Evolutionary conservation across 2,113 vertebrate genomes (phyloP).

Genomic region (Erythrocercus mccallii): DNA sequence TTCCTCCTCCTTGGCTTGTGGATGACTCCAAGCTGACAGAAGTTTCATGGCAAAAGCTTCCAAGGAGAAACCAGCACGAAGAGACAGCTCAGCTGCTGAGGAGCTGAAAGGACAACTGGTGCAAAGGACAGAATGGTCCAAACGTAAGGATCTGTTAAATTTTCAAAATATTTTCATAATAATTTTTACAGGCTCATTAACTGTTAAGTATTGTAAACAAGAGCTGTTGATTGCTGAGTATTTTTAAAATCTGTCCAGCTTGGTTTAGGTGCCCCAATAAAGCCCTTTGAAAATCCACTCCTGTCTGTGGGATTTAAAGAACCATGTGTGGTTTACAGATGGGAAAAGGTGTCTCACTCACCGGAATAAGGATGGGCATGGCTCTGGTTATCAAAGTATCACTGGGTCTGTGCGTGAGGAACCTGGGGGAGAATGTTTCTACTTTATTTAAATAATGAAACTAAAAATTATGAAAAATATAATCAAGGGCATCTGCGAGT

Average conservation of each 20-base stretch:
- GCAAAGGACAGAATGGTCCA: neutral
- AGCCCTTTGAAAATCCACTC: neutral
- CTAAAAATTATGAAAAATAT: neutral
- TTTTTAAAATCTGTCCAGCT: neutral
- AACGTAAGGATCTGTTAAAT: neutral
- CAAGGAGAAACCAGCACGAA: neutral
- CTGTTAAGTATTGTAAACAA: neutral
- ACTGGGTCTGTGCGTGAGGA: neutral
- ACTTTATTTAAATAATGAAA: neutral
- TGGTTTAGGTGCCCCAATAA: neutral
- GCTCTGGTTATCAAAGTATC: neutral
- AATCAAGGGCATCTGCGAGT: neutral
- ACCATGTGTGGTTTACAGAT: accelerated
- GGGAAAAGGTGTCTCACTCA: neutral
- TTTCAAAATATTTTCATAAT: neutral
- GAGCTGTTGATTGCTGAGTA: neutral
- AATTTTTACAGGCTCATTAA: neutral
- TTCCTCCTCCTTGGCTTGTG: neutral
- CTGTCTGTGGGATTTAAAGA: neutral
- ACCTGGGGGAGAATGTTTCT: neutral
- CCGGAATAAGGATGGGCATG: neutral
- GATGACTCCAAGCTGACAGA: neutral
- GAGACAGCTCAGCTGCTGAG: neutral
- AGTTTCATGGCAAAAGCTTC: neutral
- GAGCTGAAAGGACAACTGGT: neutral